Evolutionary conservation across 2,113 vertebrate species (phyloP), one percentile per base, ranked within the genome.

Genomic region (Neogobius melanostomus): DNA sequence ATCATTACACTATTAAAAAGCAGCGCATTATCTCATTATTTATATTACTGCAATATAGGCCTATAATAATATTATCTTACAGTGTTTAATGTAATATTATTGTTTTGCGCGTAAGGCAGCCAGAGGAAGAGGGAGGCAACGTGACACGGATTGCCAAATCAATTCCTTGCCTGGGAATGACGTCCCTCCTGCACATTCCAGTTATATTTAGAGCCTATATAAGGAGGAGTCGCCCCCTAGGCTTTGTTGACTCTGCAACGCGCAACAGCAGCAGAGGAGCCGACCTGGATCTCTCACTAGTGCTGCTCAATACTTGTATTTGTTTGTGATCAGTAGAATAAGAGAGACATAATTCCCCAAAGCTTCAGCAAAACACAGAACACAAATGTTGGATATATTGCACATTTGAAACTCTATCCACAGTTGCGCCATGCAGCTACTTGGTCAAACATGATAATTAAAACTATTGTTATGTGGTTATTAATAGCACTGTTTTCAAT

Each of bases 161-260:
- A 87, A 72, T 83, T 90, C 71, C 82, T 76, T 72, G 80, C 79
- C 66, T 84, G 77, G 85, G 74, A 82, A 87, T 92, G 91, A 92
- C 92, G 91, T 88, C 63, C 46, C 74, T 82, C 68, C 67, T 52
- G 76, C 82, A 66, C 86, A 73, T 88, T 83, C 77, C 90, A 78
- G 92, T 92, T 93, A 93, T 93, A 93, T 93, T 93, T 93, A 93
- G 92, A 91, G 73, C 90, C 92, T 93, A 86, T 93, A 92, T 91
- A 93, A 83, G 87, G 80, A 74, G 87, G 84, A 90, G 89, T 84
- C 90, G 89, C 90, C 90, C 90, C 82, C 88, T 91, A 86, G 80
- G 75, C 72, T 80, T 74, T 87, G 86, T 86, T 90, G 87, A 89
- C 80, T 87, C 70, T 76, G 74, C 84, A 75, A 83, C 80, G 78